A percentile compares a stretch with the other conserved stretches of the same genome.
Conservation (phyloP, 2,113 vertebrate species). For the Heterotilapia buettikoferi region DNA sequence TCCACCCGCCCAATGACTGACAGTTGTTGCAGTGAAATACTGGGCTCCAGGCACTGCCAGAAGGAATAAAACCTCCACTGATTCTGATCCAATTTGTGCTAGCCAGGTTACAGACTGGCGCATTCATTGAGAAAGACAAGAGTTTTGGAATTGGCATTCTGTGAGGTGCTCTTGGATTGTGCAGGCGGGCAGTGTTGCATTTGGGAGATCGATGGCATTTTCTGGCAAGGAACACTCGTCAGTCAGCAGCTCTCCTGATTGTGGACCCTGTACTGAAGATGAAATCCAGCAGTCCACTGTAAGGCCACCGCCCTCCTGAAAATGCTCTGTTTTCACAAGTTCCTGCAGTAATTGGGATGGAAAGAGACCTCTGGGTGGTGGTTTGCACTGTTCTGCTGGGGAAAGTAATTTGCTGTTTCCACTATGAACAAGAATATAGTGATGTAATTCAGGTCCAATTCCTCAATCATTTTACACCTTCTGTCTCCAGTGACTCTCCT, state of each 20-base stretch:
- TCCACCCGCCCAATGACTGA: constrained; percentile 45
- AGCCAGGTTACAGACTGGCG: constrained; percentile 43
- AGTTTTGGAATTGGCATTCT: constrained; percentile 58
- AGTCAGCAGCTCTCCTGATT: not conserved
- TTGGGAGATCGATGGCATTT: constrained; percentile 50
- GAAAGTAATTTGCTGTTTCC: constrained; percentile 33
- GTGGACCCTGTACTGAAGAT: constrained; percentile 9
- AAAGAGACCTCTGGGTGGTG: not conserved
- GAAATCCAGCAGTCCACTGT: constrained; percentile 16
- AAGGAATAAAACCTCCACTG: constrained; percentile 58
- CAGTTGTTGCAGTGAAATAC: constrained; percentile 41
- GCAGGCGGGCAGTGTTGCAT: constrained; percentile 22
- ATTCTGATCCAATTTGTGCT: constrained; percentile 61
- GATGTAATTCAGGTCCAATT: constrained; percentile 28
- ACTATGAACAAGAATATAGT: constrained; percentile 1
- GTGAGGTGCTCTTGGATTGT: constrained; percentile 8
- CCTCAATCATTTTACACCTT: not conserved
- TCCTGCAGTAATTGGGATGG: constrained; percentile 22
- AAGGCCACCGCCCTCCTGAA: not conserved
- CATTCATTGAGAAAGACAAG: constrained; percentile 53
- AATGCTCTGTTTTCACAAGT: not conserved
- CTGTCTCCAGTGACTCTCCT: not conserved
- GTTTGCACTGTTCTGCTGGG: not conserved
- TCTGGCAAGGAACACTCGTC: not conserved
- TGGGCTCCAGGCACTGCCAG: constrained; percentile 51